Percentiles rank a stretch among this genome's conserved stretches.
Conservation (phyloP, 2,888 invertebrate genomes). For the Drosophila birchii region DNA sequence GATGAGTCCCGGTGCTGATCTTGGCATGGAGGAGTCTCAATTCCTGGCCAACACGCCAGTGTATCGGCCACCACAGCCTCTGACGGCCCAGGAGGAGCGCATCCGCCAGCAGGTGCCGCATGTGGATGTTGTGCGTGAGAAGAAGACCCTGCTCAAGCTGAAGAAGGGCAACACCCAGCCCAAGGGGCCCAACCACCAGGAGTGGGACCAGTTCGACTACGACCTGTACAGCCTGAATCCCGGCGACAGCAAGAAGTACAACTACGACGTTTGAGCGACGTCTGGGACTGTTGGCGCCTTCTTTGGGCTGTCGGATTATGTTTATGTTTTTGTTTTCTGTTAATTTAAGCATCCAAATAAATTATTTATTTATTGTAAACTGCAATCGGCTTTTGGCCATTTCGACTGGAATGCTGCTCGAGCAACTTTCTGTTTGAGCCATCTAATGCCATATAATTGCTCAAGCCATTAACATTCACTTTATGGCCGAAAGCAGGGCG, state of each 20-base stretch:
- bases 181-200: slow-evolving; percentile 61
- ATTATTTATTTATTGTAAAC: slow-evolving; percentile 77
- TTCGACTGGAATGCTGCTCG: slow-evolving; percentile 47
- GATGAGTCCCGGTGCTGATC: slow-evolving; percentile 57
- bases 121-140: slow-evolving; percentile 69
- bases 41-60: slow-evolving; percentile 61
- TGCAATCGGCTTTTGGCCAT: slow-evolving; percentile 38
- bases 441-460: slow-evolving; percentile 59
- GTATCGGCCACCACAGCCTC: slow-evolving; percentile 68
- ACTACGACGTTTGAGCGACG: slow-evolving; percentile 52
- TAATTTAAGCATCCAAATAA: slow-evolving; percentile 67
- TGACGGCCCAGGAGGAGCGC: slow-evolving; percentile 70
- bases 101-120: slow-evolving; percentile 65
- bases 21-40: slow-evolving; percentile 79
- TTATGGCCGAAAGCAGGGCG: slow-evolving; percentile 21
- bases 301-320: slow-evolving; percentile 34
- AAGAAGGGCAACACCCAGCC: slow-evolving; percentile 74
- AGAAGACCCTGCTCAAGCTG: slow-evolving; percentile 62
- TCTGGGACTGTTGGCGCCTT: slow-evolving; percentile 6
- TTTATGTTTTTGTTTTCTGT: slow-evolving; percentile 52
- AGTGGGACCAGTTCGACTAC: slow-evolving; percentile 83
- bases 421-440: slow-evolving; percentile 37
- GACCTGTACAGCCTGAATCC: slow-evolving; percentile 80
- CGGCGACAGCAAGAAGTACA: slow-evolving; percentile 65
- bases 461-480: slow-evolving; percentile 58